Percentiles rank a stretch among this genome's conserved stretches.
phyloP scores from a whole-genome alignment of 2,888 invertebrate species.

The Ichneumoninae sp. region DNA sequence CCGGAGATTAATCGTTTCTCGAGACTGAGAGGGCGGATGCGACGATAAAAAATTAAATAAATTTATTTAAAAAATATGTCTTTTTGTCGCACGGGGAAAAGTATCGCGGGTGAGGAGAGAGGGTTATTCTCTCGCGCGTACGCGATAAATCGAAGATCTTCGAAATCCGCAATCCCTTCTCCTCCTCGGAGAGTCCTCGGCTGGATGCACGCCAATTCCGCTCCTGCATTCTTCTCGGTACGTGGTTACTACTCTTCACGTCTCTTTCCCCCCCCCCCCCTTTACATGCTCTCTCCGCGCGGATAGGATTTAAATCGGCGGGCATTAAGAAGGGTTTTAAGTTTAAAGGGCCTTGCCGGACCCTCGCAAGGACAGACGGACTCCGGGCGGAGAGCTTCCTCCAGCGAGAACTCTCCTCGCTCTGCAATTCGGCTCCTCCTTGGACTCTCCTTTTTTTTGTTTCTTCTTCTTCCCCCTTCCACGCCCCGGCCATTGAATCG shows the following conservation, averaged over 20 bases:
- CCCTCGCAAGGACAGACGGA: conserved; percentile 59
- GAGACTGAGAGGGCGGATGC: conserved; percentile 25
- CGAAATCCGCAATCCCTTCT: conserved; percentile 8
- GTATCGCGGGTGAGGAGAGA: not conserved
- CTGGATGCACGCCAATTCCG: conserved; percentile 8
- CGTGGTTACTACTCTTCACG: not conserved
- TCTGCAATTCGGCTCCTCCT: conserved; percentile 47
- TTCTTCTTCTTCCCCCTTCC: conserved; percentile 6
- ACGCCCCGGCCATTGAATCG: conserved; percentile 59
- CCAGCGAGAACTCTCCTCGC: conserved; percentile 30
- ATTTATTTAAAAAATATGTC: not conserved
- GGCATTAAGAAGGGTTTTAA: conserved; percentile 62
- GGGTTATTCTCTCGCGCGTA: conserved; percentile 24
- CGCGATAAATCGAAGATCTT: conserved; percentile 49
- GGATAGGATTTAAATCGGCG: conserved; percentile 55
- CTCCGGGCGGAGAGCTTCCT: conserved; percentile 10
- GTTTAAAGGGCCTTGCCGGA: conserved; percentile 62
- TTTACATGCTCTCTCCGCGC: conserved; percentile 5
- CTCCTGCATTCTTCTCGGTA: conserved; percentile 27
- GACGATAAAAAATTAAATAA: not conserved
- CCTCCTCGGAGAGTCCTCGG: not conserved
- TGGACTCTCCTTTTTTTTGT: conserved; percentile 16
- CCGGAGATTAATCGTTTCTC: conserved; percentile 57
- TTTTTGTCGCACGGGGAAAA: not conserved
- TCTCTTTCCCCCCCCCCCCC: not conserved